phyloP scores from a whole-genome alignment of 2,888 invertebrate species.

The Drosophila engyochracea region DNA sequence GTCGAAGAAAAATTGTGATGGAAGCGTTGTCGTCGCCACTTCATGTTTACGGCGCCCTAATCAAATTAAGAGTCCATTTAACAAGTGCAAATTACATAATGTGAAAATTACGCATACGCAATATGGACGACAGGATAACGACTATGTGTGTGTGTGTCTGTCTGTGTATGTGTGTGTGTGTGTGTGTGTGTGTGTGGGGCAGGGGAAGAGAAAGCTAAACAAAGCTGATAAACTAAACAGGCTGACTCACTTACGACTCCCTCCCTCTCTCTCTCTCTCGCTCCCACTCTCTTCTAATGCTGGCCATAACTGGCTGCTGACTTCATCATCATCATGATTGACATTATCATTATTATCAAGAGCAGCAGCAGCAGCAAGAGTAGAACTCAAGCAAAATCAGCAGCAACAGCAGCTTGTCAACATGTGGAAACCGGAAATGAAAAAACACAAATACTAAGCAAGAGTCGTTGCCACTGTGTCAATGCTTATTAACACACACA shows the following conservation, averaged over 20 bases:
- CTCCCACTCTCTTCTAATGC: not conserved
- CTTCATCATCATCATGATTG: constrained; percentile 57
- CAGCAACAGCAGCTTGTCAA: constrained; percentile 67
- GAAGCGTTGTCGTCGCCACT: constrained; percentile 39
- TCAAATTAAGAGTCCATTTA: constrained; percentile 78
- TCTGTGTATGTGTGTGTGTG: not conserved
- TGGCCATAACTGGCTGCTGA: constrained; percentile 43
- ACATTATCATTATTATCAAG: constrained; percentile 35
- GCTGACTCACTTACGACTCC: constrained; percentile 49
- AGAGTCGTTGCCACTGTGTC: constrained; percentile 73
- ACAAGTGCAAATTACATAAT: constrained; percentile 78
- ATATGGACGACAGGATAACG: constrained; percentile 30
- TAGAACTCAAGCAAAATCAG: constrained; percentile 35
- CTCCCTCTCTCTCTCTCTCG: not conserved
- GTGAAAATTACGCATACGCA: constrained; percentile 80
- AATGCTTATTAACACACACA: constrained; percentile 73
- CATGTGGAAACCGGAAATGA: constrained; percentile 81
- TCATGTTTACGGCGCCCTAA: constrained; percentile 74
- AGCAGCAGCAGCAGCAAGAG: constrained; percentile 51
- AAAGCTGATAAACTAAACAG: constrained; percentile 67
- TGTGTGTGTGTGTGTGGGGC: not conserved
- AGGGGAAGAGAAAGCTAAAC: constrained; percentile 35
- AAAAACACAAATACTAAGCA: constrained; percentile 77
- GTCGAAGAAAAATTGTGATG: constrained; percentile 12
- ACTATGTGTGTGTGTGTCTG: not conserved